Base-by-base conservation (phyloP, 2,797 vertebrate species). In the Loriculus beryllinus region DNA sequence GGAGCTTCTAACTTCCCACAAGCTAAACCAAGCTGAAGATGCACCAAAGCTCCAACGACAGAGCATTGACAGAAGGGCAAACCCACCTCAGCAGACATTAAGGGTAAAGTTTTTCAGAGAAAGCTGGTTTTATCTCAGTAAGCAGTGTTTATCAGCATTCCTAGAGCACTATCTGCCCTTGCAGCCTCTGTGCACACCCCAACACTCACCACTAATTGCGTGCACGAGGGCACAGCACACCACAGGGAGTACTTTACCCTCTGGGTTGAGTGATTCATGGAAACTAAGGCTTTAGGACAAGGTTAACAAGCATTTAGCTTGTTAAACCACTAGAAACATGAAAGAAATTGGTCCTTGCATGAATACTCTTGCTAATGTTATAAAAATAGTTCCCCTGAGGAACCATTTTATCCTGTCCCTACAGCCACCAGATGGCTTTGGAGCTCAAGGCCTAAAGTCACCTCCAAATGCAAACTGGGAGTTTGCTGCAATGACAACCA, bases 71-170 rank as follows among this genome's bases (percentile, higher is more conserved):
- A 43, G 31, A 49, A 54, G 48, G 56, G 33, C 10, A 15, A 47
- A 20, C 48, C 16, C 3, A 0, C 42, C 64, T 63, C 3, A 10
- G 29, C 0, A 54, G 42, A 49, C 20, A 5, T 31, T 23, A n/a
- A 59, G 14, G 29, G 51, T 23, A 29, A 17, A 4, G 2, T 37
- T 80, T 62, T 37, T 31, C 26, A 57, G 68, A 39, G 33, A 28
- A 39, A 59, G 52, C 5, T 4, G 25, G 8, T 23, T 22, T 77
- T 40, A 0, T 14, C 21, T 9, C 1, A 0, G 10, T 12, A 14
- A 77, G n/a, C 8, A 56, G 70, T 0, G 3, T 19, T 45, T 69
- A 68, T 40, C 78, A n/a, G 81, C 39, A 1, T 3, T 4, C 4
- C 1, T 3, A 29, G 35, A 37, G 57, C 52, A 3, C 23, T 47